Evolutionary conservation across 1,140 invertebrate species (phyloP).

Genomic region (Calephelis nemesis): DNA sequence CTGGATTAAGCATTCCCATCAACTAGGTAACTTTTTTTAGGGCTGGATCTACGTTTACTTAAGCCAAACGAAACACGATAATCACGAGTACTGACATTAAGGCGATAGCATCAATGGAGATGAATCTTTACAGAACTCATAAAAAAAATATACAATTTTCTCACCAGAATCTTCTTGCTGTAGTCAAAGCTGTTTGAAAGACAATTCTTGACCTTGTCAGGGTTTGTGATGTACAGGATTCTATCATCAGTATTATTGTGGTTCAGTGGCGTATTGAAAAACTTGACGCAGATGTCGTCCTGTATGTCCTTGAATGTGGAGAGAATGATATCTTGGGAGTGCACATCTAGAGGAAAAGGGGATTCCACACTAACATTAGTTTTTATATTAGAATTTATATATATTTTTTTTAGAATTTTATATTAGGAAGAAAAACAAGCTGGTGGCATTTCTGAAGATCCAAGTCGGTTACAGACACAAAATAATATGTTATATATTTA

Average conservation of each 20-base stretch:
- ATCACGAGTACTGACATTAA: background rate
- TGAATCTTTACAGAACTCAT: background rate
- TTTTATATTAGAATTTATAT: no score
- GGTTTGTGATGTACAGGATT: slow-evolving; percentile 55
- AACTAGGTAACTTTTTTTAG: no score
- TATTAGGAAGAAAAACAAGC: no score
- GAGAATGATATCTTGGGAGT: slow-evolving; percentile 50
- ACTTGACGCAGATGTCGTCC: slow-evolving; percentile 58
- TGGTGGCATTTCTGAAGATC: no score
- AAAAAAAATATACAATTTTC: slow-evolving; percentile 10
- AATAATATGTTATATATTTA: no score
- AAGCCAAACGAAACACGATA: no score
- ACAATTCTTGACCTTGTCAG: slow-evolving; percentile 49
- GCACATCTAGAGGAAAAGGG: background rate
- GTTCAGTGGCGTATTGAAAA: slow-evolving; percentile 46
- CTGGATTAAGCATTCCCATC: no score
- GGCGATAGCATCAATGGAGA: background rate
- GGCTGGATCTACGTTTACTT: no score
- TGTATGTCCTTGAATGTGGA: slow-evolving; percentile 42
- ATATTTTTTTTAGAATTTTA: no score
- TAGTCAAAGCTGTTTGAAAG: slow-evolving; percentile 42
- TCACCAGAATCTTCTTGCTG: slow-evolving; percentile 46
- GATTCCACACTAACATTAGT: no score
- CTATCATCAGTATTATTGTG: slow-evolving; percentile 33
- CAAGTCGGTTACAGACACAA: no score